Evolutionary conservation across 1,140 invertebrate genomes (phyloP).

Genomic region (Diprion similis): DNA sequence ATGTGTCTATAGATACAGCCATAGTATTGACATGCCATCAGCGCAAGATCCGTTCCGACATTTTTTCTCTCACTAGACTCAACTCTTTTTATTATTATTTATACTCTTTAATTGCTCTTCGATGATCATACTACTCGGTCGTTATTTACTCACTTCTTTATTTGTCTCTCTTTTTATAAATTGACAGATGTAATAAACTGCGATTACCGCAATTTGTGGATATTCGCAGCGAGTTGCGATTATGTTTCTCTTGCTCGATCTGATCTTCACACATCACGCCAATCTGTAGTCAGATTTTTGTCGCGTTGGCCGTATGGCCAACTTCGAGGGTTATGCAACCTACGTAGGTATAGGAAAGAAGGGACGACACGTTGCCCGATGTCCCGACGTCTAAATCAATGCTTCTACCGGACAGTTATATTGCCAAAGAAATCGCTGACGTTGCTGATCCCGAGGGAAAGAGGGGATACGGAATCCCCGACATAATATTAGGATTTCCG

Average conservation of each 20-base stretch:
- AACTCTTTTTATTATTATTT: not conserved
- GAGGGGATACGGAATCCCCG: slow-evolving; percentile 10
- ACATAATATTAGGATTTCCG: slow-evolving; percentile 60
- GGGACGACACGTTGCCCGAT: not conserved
- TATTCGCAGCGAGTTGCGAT: too few species aligned
- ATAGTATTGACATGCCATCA: not conserved
- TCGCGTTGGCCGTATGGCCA: too few species aligned
- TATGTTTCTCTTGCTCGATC: too few species aligned
- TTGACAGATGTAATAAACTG: not conserved
- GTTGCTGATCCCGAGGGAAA: slow-evolving; percentile 32
- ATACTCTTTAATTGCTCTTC: not conserved
- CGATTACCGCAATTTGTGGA: not conserved
- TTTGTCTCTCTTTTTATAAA: too few species aligned
- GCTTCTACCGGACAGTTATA: slow-evolving; percentile 55
- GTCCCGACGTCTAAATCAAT: slow-evolving; percentile 50
- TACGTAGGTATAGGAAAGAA: too few species aligned
- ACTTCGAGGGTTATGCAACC: too few species aligned
- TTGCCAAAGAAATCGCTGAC: slow-evolving; percentile 58
- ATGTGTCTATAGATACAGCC: not conserved
- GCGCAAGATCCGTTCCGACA: not conserved
- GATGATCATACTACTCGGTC: not conserved
- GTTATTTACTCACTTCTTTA: not conserved
- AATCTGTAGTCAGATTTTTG: too few species aligned
- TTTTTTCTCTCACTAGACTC: not conserved
- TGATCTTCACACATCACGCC: too few species aligned